A percentile compares a stretch with the other conserved stretches of the same genome.
Evolutionary conservation across 2,888 invertebrate species (phyloP).

Genomic region (Mylabris sibirica): DNA sequence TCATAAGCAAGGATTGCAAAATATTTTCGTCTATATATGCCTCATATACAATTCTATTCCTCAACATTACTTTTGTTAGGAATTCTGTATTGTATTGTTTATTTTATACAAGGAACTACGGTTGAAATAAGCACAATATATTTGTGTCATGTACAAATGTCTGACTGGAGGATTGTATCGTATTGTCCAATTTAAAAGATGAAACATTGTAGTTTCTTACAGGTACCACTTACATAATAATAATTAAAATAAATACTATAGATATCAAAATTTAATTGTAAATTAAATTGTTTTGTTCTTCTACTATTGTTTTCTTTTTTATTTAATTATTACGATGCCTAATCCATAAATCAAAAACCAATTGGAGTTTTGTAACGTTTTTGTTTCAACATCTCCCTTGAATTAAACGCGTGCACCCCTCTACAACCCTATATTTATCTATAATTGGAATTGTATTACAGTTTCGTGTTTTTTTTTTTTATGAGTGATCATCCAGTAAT

Average conservation of each 20-base stretch:
- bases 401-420: neutral
- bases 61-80: slow-evolving; percentile 3
- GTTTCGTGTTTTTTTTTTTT: no score
- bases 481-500: neutral
- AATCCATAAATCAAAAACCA: slow-evolving; percentile 7
- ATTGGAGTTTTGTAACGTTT: neutral
- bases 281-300: neutral
- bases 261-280: neutral
- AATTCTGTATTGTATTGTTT: slow-evolving; percentile 1
- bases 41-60: slow-evolving; percentile 5
- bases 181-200: slow-evolving; percentile 2
- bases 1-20: neutral
- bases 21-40: neutral
- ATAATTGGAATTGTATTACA: neutral
- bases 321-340: neutral
- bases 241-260: neutral
- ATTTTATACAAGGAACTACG: slow-evolving; percentile 5
- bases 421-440: neutral
- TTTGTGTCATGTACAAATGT: slow-evolving; percentile 10
- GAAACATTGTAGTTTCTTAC: neutral
- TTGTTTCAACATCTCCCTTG: neutral
- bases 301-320: neutral
- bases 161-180: neutral
- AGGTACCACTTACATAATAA: neutral
- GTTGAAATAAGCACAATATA: slow-evolving; percentile 6